Evolutionary conservation across 1,140 invertebrate genomes (phyloP).

Genomic region (Paraescarpia echinospica): DNA sequence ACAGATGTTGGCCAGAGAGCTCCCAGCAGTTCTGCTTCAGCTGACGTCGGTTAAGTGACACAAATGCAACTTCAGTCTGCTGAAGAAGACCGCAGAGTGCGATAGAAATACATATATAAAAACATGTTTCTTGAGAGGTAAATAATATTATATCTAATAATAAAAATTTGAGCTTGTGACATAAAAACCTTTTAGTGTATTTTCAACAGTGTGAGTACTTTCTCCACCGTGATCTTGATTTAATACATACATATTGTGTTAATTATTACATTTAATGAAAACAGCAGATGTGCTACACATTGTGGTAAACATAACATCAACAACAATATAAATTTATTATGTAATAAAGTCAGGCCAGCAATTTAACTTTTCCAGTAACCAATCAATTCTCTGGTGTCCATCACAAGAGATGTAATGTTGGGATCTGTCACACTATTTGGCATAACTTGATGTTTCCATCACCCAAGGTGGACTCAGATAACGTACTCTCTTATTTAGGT

Average conservation of each 20-base stretch:
- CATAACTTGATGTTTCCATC: background rate
- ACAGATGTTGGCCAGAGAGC: too few relatives aligned
- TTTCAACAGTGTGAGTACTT: background rate
- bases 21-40: too few relatives aligned
- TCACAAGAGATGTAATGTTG: background rate
- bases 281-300: too few relatives aligned
- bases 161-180: background rate
- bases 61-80: too few relatives aligned
- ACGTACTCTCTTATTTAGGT: too few relatives aligned
- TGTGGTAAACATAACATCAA: background rate
- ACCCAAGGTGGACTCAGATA: background rate
- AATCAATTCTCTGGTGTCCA: background rate
- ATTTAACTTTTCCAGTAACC: background rate
- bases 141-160: too few relatives aligned
- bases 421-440: background rate
- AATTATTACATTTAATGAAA: too few relatives aligned
- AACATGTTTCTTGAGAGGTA: too few relatives aligned
- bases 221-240: background rate
- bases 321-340: background rate
- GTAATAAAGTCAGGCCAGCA: background rate
- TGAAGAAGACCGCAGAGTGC: too few relatives aligned
- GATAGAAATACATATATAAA: too few relatives aligned
- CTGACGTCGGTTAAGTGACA: too few relatives aligned
- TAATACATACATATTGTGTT: too few relatives aligned
- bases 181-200: background rate